A percentile compares a stretch with the other conserved stretches of the same genome.
Evolutionary conservation across 2,797 vertebrate genomes (phyloP).

Genomic region (Chloroceryle amazona): DNA sequence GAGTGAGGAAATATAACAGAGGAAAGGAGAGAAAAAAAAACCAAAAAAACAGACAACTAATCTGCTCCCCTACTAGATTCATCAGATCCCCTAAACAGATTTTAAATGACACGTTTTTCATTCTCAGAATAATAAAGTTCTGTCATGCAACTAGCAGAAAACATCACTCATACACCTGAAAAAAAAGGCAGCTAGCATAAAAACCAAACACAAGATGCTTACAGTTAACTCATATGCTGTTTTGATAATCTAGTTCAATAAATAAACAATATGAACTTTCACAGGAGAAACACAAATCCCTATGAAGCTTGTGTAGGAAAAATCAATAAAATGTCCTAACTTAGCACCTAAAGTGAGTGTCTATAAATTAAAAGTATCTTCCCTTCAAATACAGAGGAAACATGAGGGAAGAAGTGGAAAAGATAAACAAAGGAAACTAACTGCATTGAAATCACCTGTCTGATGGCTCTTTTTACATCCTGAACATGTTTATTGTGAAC

Average conservation of each 20-base stretch:
- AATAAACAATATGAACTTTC: background rate
- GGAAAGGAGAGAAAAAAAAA: background rate
- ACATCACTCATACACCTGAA: background rate
- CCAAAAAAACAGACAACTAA: background rate
- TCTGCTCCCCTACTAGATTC: slow-evolving; percentile 11
- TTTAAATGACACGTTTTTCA: slow-evolving; percentile 46
- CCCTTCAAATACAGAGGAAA: background rate
- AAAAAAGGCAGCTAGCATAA: background rate
- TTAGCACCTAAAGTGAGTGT: background rate
- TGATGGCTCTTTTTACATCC: background rate
- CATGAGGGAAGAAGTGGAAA: background rate
- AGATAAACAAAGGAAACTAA: background rate
- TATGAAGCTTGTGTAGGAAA: background rate
- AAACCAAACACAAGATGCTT: background rate
- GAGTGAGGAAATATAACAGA: background rate
- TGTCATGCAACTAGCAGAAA: slow-evolving; percentile 4
- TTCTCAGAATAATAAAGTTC: slow-evolving; percentile 29
- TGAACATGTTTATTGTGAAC: slow-evolving; percentile 11
- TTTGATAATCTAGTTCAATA: background rate
- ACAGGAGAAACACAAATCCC: background rate
- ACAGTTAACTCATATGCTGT: background rate
- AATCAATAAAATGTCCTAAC: background rate
- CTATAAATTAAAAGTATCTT: background rate
- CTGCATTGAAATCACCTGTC: background rate
- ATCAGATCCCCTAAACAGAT: slow-evolving; percentile 38